Evolutionary conservation across 2,113 vertebrate species (phyloP).

Genomic region (Hystrix cristata): DNA sequence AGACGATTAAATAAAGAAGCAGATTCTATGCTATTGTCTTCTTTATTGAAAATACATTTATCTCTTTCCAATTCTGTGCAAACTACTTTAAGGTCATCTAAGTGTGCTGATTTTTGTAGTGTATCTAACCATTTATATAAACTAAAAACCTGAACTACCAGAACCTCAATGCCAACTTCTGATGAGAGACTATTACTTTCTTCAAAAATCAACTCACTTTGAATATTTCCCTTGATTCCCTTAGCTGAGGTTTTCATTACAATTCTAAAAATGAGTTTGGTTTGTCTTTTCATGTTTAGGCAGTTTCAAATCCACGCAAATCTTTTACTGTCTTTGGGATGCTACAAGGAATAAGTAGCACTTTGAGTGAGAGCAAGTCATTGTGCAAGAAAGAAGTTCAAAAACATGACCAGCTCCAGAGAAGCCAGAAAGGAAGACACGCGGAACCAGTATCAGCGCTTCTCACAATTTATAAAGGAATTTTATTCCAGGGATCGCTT

Average conservation of each 20-base stretch:
- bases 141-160: neutral
- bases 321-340: neutral
- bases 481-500: neutral
- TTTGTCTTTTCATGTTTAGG: neutral
- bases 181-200: neutral
- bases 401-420: neutral
- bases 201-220: neutral
- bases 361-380: neutral
- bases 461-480: neutral
- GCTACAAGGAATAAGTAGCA: neutral
- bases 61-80: neutral
- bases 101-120: slow-evolving; percentile 4
- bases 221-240: slow-evolving; percentile 3
- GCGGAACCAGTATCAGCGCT: neutral
- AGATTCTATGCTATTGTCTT: slow-evolving; percentile 13
- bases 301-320: neutral
- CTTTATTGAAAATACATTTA: slow-evolving; percentile 31
- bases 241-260: slow-evolving; percentile 50
- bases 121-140: neutral
- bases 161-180: neutral
- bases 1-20: slow-evolving; percentile 51
- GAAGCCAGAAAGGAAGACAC: neutral
- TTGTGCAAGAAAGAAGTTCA: neutral
- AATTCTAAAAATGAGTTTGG: slow-evolving; percentile 15
- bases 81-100: neutral